Evolutionary conservation across 2,113 vertebrate genomes (phyloP), one percentile per base, ranked within the genome.

Genomic region (Cyanoliseus patagonus): DNA sequence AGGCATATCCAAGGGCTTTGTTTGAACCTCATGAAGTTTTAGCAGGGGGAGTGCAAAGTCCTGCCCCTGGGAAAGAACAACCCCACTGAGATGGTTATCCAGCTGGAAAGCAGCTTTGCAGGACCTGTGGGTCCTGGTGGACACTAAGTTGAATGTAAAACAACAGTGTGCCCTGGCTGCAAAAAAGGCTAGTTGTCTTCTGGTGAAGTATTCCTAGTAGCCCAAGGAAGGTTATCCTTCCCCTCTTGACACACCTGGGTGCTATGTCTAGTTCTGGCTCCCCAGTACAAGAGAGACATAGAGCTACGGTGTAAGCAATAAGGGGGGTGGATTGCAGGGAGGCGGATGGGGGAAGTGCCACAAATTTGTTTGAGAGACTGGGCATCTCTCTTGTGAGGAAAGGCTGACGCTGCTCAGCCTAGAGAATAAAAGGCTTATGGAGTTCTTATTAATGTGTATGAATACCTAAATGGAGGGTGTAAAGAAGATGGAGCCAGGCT

Each of bases 151-250:
- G 41, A 70, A 51, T 10, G 5, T 30, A 57, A 68, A 4, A 8
- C 35, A 83, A 33, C 6, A 46, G 3, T 0, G 0, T 80, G 18
- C 8, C n/a, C 16, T 57, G 63, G 35, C 19, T 33, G 6, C 1
- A 1, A 64, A 68, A 39, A 30, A 8, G 8, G 18, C 27, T 52
- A 3, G 9, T 10, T 13, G 6, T 86, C 37, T 79, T 41, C 67
- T 53, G 75, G 46, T 16, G 2, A 70, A 52, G 10, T 53, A 30
- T 25, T 69, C 33, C 73, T 77, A 11, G 25, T 30, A 79, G 15
- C 10, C 52, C 37, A 53, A 39, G 39, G 11, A 11, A 66, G 13
- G 10, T n/a, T 10, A 62, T 77, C 25, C 18, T 69, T 86, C 7
- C 14, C 18, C 28, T 80, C 25, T 11, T 13, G 25, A 25, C 33